Percentiles rank a stretch among this genome's conserved stretches.
phyloP scores from a whole-genome alignment of 23 tunicate genomes.

The Clavelina lepadiformis region DNA sequence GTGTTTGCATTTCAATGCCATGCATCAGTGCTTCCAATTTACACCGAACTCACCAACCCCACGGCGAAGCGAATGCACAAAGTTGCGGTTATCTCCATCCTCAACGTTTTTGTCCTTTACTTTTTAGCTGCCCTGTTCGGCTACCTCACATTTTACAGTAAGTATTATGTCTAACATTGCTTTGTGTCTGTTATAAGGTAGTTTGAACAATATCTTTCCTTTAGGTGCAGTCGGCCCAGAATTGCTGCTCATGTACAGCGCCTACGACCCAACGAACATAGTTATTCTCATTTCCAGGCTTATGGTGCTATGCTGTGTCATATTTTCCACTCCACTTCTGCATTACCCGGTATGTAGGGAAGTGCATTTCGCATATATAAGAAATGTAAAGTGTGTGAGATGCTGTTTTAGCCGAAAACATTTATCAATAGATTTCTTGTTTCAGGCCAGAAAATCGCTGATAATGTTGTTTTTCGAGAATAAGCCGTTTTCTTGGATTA shows the following conservation, averaged over 20 bases:
- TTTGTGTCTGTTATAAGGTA: background rate
- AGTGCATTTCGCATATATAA: background rate
- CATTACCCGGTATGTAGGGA: conserved; percentile 92
- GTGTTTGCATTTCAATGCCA: conserved; percentile 99
- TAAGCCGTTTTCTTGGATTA: conserved; percentile 83
- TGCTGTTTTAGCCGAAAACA: background rate
- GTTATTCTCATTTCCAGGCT: conserved; percentile 85
- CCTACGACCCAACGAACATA: conserved; percentile 72
- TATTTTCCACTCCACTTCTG: conserved; percentile 94
- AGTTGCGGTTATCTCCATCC: conserved; percentile 78
- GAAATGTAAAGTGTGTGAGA: background rate
- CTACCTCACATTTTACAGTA: conserved; percentile 92
- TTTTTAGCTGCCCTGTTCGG: conserved; percentile 95
- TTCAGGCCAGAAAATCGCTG: conserved; percentile 77
- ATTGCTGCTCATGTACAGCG: conserved; percentile 95
- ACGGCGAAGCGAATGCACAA: conserved; percentile 78
- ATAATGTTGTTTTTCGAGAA: conserved; percentile 64
- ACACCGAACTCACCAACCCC: conserved; percentile 82
- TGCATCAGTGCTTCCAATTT: conserved; percentile 98
- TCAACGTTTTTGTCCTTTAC: conserved; percentile 78
- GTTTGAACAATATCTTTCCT: conserved; percentile 6
- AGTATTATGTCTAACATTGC: conserved; percentile 9
- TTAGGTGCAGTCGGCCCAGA: conserved; percentile 94
- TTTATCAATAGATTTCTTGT: background rate
- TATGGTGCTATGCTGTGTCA: conserved; percentile 97